phyloP scores from a whole-genome alignment of 2,888 invertebrate genomes.

The Serrognathus titanus region DNA sequence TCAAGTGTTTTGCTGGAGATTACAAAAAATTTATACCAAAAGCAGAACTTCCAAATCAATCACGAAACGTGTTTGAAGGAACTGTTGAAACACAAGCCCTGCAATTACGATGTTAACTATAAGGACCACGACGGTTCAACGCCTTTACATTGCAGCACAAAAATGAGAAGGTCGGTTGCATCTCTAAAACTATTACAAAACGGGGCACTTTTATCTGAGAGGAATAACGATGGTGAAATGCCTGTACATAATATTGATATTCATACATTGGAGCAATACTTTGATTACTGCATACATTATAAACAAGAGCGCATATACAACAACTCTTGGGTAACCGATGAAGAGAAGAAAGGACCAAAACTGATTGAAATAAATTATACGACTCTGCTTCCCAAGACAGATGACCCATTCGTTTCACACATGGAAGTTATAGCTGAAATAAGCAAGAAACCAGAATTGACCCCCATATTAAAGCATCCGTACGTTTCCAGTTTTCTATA shows the following conservation, averaged over 20 bases:
- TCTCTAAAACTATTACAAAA: conserved; percentile 55
- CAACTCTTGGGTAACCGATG: conserved; percentile 42
- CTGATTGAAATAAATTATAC: conserved; percentile 21
- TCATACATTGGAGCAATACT: conserved; percentile 63
- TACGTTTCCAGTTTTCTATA: conserved; percentile 75
- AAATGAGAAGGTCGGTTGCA: not conserved
- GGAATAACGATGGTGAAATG: conserved; percentile 62
- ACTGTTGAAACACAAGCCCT: not conserved
- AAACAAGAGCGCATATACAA: not conserved
- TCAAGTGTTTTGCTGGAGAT: not conserved
- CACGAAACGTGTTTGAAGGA: not conserved
- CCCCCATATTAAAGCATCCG: conserved; percentile 72
- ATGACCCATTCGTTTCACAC: conserved; percentile 45
- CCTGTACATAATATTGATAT: conserved; percentile 70
- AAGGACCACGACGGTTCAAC: not conserved
- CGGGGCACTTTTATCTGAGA: conserved; percentile 73
- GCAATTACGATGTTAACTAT: not conserved
- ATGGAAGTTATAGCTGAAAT: conserved; percentile 72
- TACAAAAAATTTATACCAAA: not conserved
- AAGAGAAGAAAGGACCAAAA: conserved; percentile 47
- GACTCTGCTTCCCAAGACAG: conserved; percentile 58
- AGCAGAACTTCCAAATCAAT: not conserved
- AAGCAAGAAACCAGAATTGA: conserved; percentile 63
- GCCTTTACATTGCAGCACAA: not conserved
- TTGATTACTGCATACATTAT: conserved; percentile 63